A percentile compares a stretch with the other conserved stretches of the same genome.
Evolutionary conservation across 2,888 invertebrate species (phyloP).

Genomic region (Acronicta leporina): DNA sequence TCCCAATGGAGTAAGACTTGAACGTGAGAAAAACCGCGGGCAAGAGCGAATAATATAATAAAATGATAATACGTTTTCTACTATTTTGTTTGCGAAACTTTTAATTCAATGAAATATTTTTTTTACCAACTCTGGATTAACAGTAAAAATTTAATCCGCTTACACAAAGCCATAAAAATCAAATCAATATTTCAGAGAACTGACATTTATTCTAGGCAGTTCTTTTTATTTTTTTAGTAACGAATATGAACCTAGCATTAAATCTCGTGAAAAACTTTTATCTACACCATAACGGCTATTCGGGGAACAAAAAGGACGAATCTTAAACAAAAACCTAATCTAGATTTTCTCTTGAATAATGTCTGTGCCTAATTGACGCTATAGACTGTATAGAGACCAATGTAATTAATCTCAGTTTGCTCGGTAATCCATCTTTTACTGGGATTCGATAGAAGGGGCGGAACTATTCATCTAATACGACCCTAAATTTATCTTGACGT

Average conservation of each 20-base stretch:
- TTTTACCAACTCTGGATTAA: neutral
- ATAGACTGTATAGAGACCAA: constrained; percentile 52
- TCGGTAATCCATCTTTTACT: constrained; percentile 73
- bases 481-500: constrained; percentile 70
- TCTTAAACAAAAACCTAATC: constrained; percentile 45
- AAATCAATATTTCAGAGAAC: neutral
- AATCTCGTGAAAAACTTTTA: constrained; percentile 16
- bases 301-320: constrained; percentile 24
- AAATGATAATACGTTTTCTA: no score
- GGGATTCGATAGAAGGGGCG: constrained; percentile 59
- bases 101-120: neutral
- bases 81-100: no score
- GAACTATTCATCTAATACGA: constrained; percentile 67
- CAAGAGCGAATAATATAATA: no score
- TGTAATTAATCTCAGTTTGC: constrained; percentile 79
- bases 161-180: neutral
- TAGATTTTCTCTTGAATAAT: constrained; percentile 48
- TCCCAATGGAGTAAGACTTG: no score
- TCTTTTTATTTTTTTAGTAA: constrained; percentile 1
- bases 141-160: neutral
- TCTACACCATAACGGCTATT: constrained; percentile 23
- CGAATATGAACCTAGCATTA: constrained; percentile 23
- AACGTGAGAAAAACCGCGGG: no score
- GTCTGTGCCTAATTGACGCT: constrained; percentile 50
- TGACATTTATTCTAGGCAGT: neutral